Evolutionary conservation across 1,140 invertebrate species (phyloP), one percentile per base, ranked within the genome.

Genomic region (Nasonia longicornis): DNA sequence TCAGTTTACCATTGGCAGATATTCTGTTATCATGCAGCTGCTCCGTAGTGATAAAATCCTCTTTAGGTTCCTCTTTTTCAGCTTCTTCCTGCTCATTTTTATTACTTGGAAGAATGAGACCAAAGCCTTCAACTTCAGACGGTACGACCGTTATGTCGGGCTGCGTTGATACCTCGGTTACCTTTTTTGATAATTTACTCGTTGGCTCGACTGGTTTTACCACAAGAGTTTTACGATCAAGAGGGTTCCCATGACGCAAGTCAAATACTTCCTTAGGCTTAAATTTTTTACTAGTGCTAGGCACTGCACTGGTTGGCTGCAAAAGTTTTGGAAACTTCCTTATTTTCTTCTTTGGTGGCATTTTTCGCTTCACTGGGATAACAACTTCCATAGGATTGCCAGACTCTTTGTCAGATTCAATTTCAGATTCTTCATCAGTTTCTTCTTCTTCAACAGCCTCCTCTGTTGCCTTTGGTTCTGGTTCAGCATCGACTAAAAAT

Each of bases 391-490:
- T 81, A 84, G 87, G 86, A 20, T 48, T 31, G 87, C 84, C 87
- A 83, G 87, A 85, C 85, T 94, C 93, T 81, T 91, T 91, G 79
- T 95, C 95, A 89, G 94, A 95, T 87, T 96, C 95, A 83, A 97
- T 90, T 91, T 96, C 96, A 67, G 96, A 97, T 89, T 97, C 96
- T 82, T 94, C 91, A 82, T 94, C 92, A 79, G 70, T 48, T n/a
- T 16, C 11, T 73, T 77, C 66, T 22, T 14, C 11, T 73, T 26
- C 75, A 67, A 84, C 74, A 22, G 66, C 69, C 71, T 83, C 82
- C 20, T 84, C 42, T 26, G 52, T 58, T 58, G 52, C 6, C 20
- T 58, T 20, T 20, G 16, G 16, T 58, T 58, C 52, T 29, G 26
- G 3, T 64, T 26, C 64, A 42, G 38, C 10, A 67, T 67, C 12